Evolutionary conservation across 1,140 invertebrate species (phyloP).

Genomic region (Magallana gigas): DNA sequence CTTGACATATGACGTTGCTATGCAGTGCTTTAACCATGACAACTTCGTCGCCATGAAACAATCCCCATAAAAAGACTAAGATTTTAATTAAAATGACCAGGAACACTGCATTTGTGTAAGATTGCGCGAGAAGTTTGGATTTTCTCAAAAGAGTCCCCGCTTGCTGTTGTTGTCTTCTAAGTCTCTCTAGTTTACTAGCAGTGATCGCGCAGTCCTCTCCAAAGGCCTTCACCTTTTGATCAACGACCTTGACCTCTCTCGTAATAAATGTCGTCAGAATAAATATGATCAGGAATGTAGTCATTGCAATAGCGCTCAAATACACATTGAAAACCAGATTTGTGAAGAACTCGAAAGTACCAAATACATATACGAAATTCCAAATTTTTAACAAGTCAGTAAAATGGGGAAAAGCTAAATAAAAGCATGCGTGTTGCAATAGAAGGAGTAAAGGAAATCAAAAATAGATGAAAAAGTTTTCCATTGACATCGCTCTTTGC

Average conservation of each 20-base stretch:
- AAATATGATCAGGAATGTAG: not conserved
- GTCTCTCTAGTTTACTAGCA: not conserved
- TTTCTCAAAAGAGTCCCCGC: not conserved
- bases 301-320: not conserved
- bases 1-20: too few relatives aligned
- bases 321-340: not conserved
- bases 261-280: not conserved
- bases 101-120: too few relatives aligned
- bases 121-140: not conserved
- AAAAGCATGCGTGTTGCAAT: not conserved
- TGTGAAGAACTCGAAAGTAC: not conserved
- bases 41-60: too few relatives aligned
- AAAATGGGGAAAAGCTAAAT: not conserved
- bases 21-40: too few relatives aligned
- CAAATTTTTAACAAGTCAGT: not conserved
- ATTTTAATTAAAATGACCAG: too few relatives aligned
- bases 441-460: not conserved
- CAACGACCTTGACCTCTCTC: not conserved
- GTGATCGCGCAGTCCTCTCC: not conserved
- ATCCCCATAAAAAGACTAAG: too few relatives aligned
- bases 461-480: not conserved
- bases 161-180: not conserved
- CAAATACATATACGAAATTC: not conserved
- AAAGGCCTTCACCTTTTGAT: not conserved
- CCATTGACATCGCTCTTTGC: not conserved